Conservation (phyloP, 2,113 vertebrate genomes). For the Scomber japonicus region DNA sequence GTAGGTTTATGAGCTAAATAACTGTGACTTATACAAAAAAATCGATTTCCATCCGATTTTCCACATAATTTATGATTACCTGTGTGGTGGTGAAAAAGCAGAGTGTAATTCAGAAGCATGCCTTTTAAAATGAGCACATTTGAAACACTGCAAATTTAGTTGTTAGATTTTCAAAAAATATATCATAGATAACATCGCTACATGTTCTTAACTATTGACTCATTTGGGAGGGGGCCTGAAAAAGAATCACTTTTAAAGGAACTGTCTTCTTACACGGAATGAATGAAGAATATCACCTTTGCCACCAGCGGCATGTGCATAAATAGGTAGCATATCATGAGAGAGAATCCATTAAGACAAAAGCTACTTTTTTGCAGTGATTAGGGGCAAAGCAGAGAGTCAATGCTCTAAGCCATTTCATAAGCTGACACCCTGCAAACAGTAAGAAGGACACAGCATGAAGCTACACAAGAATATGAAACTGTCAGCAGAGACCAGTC, state of each 20-base stretch:
- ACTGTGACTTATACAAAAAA: conserved; percentile 22
- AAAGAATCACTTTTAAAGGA: conserved; percentile 7
- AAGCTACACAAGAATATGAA: conserved; percentile 28
- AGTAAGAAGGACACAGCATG: conserved; percentile 24
- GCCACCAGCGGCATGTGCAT: conserved; percentile 40
- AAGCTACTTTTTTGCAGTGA: conserved; percentile 47
- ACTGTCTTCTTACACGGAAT: conserved; percentile 8
- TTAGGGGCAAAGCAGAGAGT: conserved; percentile 39
- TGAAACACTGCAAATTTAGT: neutral
- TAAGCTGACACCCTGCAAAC: conserved; percentile 59
- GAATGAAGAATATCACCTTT: conserved; percentile 26
- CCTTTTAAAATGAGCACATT: conserved; percentile 22
- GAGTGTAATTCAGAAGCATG: neutral
- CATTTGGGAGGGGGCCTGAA: neutral
- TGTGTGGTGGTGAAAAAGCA: neutral
- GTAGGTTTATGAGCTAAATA: conserved; percentile 23
- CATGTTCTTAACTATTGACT: neutral
- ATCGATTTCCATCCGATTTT: conserved; percentile 30
- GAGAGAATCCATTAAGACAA: conserved; percentile 50
- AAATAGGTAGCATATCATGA: conserved; percentile 60
- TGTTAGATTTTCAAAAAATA: neutral
- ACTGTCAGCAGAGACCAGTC: conserved; percentile 44
- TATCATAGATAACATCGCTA: neutral
- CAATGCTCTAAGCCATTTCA: conserved; percentile 56
- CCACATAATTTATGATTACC: conserved; percentile 15